Conservation (phyloP, 1,140 invertebrate genomes). For the Copidosoma floridanum region DNA sequence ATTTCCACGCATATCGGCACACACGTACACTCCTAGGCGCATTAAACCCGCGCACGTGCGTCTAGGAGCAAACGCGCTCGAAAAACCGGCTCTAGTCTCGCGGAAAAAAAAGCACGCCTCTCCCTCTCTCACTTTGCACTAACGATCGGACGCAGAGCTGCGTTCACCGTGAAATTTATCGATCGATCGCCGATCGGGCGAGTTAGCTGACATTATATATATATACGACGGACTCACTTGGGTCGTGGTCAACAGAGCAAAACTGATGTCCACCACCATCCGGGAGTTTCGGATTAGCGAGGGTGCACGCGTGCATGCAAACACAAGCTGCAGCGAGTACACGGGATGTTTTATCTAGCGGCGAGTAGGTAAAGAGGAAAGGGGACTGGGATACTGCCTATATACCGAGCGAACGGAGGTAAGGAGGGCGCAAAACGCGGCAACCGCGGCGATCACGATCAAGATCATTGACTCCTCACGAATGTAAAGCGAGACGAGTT, state of each 20-base stretch:
- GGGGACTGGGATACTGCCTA: constrained; percentile 10
- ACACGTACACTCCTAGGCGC: background rate
- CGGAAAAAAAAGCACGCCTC: constrained; percentile 19
- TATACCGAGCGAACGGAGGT: no score
- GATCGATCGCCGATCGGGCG: constrained; percentile 12
- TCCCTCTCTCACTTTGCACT: background rate
- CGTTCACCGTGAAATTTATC: constrained; percentile 25
- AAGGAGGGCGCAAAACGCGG: constrained; percentile 8
- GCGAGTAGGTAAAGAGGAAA: background rate
- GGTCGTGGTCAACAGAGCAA: constrained; percentile 4
- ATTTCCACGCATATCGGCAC: constrained; percentile 1
- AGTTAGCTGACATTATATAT: no score
- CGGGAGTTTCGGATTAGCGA: constrained; percentile 15
- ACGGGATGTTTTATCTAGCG: no score
- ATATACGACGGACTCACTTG: no score
- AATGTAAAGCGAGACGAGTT: constrained; percentile 40
- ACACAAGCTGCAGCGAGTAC: no score
- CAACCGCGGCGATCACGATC: constrained; percentile 39
- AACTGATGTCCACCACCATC: no score
- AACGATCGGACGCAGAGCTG: background rate
- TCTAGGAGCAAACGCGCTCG: background rate
- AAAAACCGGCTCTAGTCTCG: constrained; percentile 14
- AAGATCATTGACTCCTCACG: constrained; percentile 47
- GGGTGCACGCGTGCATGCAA: background rate
- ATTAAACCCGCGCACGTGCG: background rate